phyloP scores from a whole-genome alignment of 2,888 invertebrate genomes.

The Unio delphinus region DNA sequence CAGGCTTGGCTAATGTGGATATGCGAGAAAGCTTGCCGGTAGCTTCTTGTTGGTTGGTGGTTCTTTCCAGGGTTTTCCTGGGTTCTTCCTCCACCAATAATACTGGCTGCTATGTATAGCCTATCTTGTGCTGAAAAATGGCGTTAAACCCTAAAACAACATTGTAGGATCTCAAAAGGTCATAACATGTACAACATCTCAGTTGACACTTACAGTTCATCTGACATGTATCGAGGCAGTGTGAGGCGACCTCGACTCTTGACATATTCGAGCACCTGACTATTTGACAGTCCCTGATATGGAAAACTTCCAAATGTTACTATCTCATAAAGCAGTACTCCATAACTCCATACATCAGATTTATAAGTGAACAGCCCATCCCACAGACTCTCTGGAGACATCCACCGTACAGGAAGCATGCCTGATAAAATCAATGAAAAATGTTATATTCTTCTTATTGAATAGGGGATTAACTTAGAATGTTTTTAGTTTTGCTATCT shows the following conservation, averaged over 20 bases:
- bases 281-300: slow-evolving; percentile 89
- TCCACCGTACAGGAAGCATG: slow-evolving; percentile 92
- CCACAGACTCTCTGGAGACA: slow-evolving; percentile 90
- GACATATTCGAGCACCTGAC: slow-evolving; percentile 86
- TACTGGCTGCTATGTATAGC: too few species aligned
- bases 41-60: too few species aligned
- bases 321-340: slow-evolving; percentile 86
- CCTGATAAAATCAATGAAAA: slow-evolving; percentile 67
- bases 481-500: too few species aligned
- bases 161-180: too few species aligned
- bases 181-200: too few species aligned
- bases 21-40: too few species aligned
- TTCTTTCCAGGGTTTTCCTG: too few species aligned
- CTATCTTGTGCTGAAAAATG: too few species aligned
- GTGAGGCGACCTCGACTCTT: slow-evolving; percentile 82
- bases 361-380: slow-evolving; percentile 87
- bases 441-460: not conserved
- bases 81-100: too few species aligned
- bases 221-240: slow-evolving; percentile 84
- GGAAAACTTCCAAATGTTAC: slow-evolving; percentile 93
- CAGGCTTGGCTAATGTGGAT: too few species aligned
- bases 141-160: too few species aligned
- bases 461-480: not conserved
- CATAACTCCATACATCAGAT: slow-evolving; percentile 93
- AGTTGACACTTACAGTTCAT: slow-evolving; percentile 82